A percentile compares a stretch with the other conserved stretches of the same genome.
These are phyloP conservation scores for Stomatorhinus walkeri DNA, from an alignment of 2,797 vertebrate genomes.

Conservation along the genomic window DNA sequence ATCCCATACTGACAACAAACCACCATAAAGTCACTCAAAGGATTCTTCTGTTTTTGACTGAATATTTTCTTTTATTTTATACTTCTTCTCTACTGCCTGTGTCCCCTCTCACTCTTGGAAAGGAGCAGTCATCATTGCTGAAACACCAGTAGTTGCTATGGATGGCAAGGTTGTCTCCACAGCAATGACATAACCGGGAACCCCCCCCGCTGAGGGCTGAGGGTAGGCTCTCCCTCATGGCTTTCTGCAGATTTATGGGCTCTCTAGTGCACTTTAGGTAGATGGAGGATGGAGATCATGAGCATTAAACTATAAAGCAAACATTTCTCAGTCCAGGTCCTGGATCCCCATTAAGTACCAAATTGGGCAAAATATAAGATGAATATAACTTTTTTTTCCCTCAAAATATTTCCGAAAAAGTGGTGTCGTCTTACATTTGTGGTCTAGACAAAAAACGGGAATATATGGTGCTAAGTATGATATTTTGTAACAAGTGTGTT, in stretches of 20 bases:
- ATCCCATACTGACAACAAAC: background rate
- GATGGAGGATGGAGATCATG: background rate
- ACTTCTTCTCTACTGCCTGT: background rate
- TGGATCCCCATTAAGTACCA: background rate
- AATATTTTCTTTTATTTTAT: background rate
- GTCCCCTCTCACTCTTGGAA: background rate
- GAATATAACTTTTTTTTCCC: background rate
- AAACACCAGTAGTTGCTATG: slow-evolving; percentile 20
- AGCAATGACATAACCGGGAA: slow-evolving; percentile 24
- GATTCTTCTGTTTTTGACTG: background rate
- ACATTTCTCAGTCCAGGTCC: background rate
- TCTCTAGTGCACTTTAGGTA: background rate
- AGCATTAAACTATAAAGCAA: background rate
- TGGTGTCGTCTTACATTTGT: background rate
- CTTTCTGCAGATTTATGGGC: background rate
- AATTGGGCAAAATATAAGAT: background rate
- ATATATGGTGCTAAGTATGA: background rate
- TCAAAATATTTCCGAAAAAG: background rate
- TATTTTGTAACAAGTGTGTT: background rate
- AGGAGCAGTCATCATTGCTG: background rate
- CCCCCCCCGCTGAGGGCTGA: slow-evolving; percentile 21
- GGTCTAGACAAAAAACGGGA: background rate
- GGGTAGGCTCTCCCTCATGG: slow-evolving; percentile 23
- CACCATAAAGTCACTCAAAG: background rate
- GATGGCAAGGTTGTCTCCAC: slow-evolving; percentile 32